Percentiles rank a stretch among this genome's conserved stretches.
Evolutionary conservation across 2,113 vertebrate species (phyloP).

Genomic region (Suncus etruscus): DNA sequence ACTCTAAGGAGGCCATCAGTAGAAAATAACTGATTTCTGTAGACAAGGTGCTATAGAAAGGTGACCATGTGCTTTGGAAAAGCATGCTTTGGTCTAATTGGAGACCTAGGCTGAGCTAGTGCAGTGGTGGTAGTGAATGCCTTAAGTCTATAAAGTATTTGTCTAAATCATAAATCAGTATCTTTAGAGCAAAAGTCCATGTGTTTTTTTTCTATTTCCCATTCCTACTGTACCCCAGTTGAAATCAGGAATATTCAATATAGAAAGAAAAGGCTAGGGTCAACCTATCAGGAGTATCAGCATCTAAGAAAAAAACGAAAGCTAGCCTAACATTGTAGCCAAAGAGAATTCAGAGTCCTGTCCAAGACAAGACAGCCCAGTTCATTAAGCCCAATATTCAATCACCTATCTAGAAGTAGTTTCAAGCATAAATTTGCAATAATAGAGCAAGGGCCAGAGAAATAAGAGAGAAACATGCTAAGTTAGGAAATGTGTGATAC

Average conservation of each 20-base stretch:
- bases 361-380: not conserved
- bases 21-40: not conserved
- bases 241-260: not conserved
- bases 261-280: not conserved
- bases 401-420: constrained; percentile 7
- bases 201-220: not conserved
- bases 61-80: not conserved
- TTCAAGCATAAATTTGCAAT: not conserved
- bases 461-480: not conserved
- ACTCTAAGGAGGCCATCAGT: not conserved
- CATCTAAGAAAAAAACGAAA: not conserved
- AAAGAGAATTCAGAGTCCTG: not conserved
- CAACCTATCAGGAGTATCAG: not conserved
- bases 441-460: not conserved
- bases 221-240: not conserved
- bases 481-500: not conserved
- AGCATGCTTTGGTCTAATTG: not conserved
- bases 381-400: not conserved
- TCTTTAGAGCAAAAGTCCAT: no score
- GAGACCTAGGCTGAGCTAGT: constrained; percentile 8
- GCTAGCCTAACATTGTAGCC: not conserved
- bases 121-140: not conserved
- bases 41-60: constrained; percentile 1
- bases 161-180: not conserved
- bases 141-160: not conserved